Conservation (phyloP, 2,888 invertebrate genomes). For the Ectobius pallidus region DNA sequence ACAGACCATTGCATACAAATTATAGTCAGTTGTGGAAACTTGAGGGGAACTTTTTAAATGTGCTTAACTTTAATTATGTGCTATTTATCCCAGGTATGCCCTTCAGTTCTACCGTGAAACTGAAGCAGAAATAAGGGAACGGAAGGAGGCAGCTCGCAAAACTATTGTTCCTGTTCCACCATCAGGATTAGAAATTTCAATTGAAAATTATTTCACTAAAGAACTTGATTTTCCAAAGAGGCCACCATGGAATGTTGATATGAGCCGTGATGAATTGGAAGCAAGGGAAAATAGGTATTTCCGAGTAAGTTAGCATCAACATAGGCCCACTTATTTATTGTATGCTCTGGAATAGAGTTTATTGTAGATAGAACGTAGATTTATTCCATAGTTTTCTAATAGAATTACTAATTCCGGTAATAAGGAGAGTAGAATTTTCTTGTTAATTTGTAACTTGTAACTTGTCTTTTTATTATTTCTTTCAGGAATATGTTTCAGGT, state of each 20-base stretch:
- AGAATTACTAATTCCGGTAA: too few species aligned
- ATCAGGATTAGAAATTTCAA: slow-evolving; percentile 70
- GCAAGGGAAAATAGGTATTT: slow-evolving; percentile 84
- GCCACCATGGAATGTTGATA: slow-evolving; percentile 83
- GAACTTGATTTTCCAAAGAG: slow-evolving; percentile 81
- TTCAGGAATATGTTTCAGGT: slow-evolving; percentile 74
- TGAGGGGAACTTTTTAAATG: too few species aligned
- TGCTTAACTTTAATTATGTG: neutral
- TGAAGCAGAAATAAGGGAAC: slow-evolving; percentile 70
- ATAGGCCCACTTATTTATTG: neutral
- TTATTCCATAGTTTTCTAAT: too few species aligned
- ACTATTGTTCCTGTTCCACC: slow-evolving; percentile 63
- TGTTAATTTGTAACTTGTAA: too few species aligned
- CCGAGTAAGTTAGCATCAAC: slow-evolving; percentile 59
- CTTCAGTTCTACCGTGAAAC: slow-evolving; percentile 84
- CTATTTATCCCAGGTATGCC: slow-evolving; percentile 62
- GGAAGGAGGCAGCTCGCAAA: slow-evolving; percentile 70
- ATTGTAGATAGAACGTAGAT: too few species aligned
- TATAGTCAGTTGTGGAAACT: too few species aligned
- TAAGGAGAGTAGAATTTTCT: too few species aligned
- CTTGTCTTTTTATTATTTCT: slow-evolving; percentile 42
- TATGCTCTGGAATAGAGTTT: too few species aligned
- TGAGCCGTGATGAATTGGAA: slow-evolving; percentile 75
- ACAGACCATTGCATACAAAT: too few species aligned
- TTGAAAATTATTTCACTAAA: slow-evolving; percentile 69